Conservation (phyloP, 2,888 invertebrate genomes). For the Fragum whitleyi region DNA sequence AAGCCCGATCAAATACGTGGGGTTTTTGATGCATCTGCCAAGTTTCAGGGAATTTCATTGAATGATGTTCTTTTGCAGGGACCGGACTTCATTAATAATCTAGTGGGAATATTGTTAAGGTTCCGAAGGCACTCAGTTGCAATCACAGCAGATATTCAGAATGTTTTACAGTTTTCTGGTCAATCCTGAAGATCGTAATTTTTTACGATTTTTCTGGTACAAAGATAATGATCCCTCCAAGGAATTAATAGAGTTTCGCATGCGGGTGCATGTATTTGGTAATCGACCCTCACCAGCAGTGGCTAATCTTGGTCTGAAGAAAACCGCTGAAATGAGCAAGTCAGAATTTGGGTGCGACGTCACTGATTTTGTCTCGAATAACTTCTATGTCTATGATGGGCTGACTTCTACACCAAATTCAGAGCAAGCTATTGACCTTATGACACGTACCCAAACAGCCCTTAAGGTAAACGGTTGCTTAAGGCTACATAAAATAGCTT, state of each 20-base stretch:
- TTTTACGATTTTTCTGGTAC: slow-evolving; percentile 51
- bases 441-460: slow-evolving; percentile 48
- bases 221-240: slow-evolving; percentile 30
- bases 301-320: slow-evolving; percentile 49
- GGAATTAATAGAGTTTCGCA: slow-evolving; percentile 38
- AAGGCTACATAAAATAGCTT: slow-evolving; percentile 58
- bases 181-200: slow-evolving; percentile 23
- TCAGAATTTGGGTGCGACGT: slow-evolving; percentile 41
- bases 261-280: slow-evolving; percentile 45
- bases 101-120: slow-evolving; percentile 39
- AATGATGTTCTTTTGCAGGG: slow-evolving; percentile 44
- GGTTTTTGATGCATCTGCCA: slow-evolving; percentile 45
- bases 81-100: slow-evolving; percentile 44
- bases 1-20: slow-evolving; percentile 38
- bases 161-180: slow-evolving; percentile 45
- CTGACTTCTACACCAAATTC: slow-evolving; percentile 40
- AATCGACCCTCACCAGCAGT: slow-evolving; percentile 55
- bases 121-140: slow-evolving; percentile 42
- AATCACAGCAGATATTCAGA: slow-evolving; percentile 41
- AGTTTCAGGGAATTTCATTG: slow-evolving; percentile 35
- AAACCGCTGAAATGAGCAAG: slow-evolving; percentile 32
- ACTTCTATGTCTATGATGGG: slow-evolving; percentile 68
- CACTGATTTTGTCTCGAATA: slow-evolving; percentile 31
- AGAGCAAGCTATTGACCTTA: slow-evolving; percentile 36
- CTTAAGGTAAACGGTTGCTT: slow-evolving; percentile 36